phyloP scores from a whole-genome alignment of 2,797 vertebrate genomes.

The Aldrovandia affinis region DNA sequence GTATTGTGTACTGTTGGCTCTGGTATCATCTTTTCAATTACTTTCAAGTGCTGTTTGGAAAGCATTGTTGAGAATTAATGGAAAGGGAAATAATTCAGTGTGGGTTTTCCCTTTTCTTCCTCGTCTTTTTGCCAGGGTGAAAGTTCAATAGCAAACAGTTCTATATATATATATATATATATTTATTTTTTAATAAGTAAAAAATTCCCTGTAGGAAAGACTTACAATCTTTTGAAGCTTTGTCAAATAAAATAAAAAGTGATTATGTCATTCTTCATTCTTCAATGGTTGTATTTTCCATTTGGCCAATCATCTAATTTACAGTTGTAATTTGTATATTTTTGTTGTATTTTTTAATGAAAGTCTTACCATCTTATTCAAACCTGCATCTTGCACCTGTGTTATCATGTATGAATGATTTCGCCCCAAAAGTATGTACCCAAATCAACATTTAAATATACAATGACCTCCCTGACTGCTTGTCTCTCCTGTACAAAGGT shows the following conservation, averaged over 20 bases:
- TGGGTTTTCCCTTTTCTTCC: background rate
- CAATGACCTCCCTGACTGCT: conserved; percentile 49
- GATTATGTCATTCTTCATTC: too few species aligned
- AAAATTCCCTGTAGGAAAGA: background rate
- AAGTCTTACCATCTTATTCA: background rate
- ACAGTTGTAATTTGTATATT: background rate
- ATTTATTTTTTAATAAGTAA: conserved; percentile 7
- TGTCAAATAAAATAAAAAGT: too few species aligned
- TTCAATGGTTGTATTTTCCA: background rate
- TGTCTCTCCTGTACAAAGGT: conserved; percentile 30
- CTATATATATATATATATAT: background rate
- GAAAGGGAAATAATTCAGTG: background rate
- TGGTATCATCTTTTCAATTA: conserved; percentile 37
- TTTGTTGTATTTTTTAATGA: background rate
- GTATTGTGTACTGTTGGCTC: conserved; percentile 63
- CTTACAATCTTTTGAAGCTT: background rate
- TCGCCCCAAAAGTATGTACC: background rate
- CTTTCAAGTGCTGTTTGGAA: conserved; percentile 50
- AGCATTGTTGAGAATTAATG: conserved; percentile 35
- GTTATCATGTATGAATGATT: background rate
- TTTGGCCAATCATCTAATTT: background rate
- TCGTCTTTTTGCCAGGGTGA: background rate
- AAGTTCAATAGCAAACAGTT: background rate
- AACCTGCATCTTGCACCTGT: background rate
- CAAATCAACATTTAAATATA: background rate